A percentile compares a stretch with the other conserved stretches of the same genome.
These are phyloP conservation scores for Cremastinae sp. DNA, from an alignment of 2,888 invertebrate species.

Conservation along the genomic window DNA sequence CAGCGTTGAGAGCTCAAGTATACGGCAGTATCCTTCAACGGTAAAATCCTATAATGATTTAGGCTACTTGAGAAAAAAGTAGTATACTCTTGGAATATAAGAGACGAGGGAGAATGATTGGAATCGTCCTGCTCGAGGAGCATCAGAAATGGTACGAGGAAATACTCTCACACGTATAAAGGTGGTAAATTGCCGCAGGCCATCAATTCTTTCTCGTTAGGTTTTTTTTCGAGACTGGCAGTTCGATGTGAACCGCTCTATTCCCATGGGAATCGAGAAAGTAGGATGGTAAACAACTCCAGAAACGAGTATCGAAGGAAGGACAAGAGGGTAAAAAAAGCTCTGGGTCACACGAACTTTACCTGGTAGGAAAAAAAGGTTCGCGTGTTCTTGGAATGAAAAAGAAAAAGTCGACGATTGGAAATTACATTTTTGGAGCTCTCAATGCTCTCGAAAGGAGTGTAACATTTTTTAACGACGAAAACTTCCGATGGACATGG, in stretches of 20 bases:
- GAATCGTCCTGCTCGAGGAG: neutral
- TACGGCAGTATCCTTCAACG: slow-evolving; percentile 46
- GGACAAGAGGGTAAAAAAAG: slow-evolving; percentile 3
- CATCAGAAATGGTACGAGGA: neutral
- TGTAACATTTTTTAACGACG: slow-evolving; percentile 63
- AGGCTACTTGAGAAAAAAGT: slow-evolving; percentile 41
- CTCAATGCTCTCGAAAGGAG: slow-evolving; percentile 66
- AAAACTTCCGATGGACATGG: slow-evolving; percentile 2
- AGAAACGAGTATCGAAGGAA: slow-evolving; percentile 7
- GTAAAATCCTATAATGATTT: slow-evolving; percentile 59
- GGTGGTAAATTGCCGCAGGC: slow-evolving; percentile 56
- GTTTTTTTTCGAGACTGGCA: slow-evolving; percentile 35
- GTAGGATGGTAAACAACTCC: slow-evolving; percentile 58
- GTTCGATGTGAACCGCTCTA: slow-evolving; percentile 42
- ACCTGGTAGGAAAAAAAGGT: neutral
- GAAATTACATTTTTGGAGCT: slow-evolving; percentile 13
- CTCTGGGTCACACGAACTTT: neutral
- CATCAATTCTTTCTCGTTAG: slow-evolving; percentile 60
- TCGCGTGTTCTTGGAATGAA: slow-evolving; percentile 4
- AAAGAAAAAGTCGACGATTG: slow-evolving; percentile 7
- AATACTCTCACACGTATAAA: slow-evolving; percentile 37
- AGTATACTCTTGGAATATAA: slow-evolving; percentile 10
- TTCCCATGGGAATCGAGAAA: slow-evolving; percentile 21
- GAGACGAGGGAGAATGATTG: neutral
- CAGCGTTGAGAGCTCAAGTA: slow-evolving; percentile 49